phyloP scores from a whole-genome alignment of 23 tunicate genomes.

The Halocynthia aurantium region DNA sequence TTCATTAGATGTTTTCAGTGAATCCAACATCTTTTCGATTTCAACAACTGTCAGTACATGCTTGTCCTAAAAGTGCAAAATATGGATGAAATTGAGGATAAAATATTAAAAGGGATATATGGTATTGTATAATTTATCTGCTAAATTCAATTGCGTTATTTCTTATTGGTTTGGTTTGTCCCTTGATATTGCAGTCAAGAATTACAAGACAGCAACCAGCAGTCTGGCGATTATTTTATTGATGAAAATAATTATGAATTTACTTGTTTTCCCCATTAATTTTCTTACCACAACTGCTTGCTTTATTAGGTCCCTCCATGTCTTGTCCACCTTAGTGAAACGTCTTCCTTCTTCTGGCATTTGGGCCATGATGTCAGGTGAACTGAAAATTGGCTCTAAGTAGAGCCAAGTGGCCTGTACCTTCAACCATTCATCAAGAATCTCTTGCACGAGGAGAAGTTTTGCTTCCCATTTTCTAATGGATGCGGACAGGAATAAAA shows the following conservation, averaged over 20 bases:
- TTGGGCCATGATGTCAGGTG: constrained; percentile 99
- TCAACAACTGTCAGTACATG: constrained; percentile 83
- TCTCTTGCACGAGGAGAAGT: constrained; percentile 85
- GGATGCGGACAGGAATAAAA: too few relatives aligned
- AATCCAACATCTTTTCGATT: constrained; percentile 96
- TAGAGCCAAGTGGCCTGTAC: constrained; percentile 99
- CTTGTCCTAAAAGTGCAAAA: constrained; percentile 57
- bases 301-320: constrained; percentile 95
- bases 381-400: constrained; percentile 95
- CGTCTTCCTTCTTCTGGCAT: constrained; percentile 99
- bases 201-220: too few relatives aligned
- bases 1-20: constrained; percentile 77
- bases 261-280: too few relatives aligned
- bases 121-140: neutral
- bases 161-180: too few relatives aligned
- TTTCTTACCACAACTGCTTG: constrained; percentile 73
- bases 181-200: too few relatives aligned
- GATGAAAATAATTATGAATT: too few relatives aligned
- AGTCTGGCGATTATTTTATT: too few relatives aligned
- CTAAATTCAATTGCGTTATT: too few relatives aligned
- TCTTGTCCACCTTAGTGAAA: constrained; percentile 96
- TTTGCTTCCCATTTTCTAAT: constrained; percentile 76
- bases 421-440: constrained; percentile 95
- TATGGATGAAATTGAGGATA: neutral
- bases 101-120: neutral